phyloP scores from a whole-genome alignment of 2,888 invertebrate species.

The Pseudeuparius sepicola region DNA sequence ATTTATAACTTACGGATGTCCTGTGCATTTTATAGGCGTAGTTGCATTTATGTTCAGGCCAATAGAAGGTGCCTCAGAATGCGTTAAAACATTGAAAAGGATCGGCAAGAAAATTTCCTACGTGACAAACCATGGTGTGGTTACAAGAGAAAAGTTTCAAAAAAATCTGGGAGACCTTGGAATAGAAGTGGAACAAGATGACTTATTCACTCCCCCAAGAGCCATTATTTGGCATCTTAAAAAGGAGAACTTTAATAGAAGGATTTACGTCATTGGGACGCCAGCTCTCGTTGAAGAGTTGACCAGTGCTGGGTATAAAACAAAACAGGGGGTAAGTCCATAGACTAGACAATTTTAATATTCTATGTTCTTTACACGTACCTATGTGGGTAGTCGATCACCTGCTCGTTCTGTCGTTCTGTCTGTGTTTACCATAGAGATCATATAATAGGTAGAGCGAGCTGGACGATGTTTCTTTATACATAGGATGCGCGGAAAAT shows the following conservation, averaged over 20 bases:
- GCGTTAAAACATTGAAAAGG: slow-evolving; percentile 40
- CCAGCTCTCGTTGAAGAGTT: slow-evolving; percentile 36
- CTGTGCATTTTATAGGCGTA: slow-evolving; percentile 44
- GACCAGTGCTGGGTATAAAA: slow-evolving; percentile 37
- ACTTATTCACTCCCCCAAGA: slow-evolving; percentile 42
- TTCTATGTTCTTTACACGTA: no score
- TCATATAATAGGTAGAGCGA: no score
- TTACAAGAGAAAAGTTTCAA: slow-evolving; percentile 32
- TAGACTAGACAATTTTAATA: background rate
- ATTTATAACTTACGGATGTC: no score
- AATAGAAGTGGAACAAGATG: slow-evolving; percentile 30
- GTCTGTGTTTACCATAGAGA: no score
- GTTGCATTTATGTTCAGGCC: slow-evolving; percentile 37
- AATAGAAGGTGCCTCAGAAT: slow-evolving; percentile 40
- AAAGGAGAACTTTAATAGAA: slow-evolving; percentile 42
- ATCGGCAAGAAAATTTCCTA: slow-evolving; percentile 40
- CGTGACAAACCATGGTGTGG: slow-evolving; percentile 25
- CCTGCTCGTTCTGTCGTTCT: no score
- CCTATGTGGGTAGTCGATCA: no score
- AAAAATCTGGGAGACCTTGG: slow-evolving; percentile 19
- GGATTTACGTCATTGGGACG: slow-evolving; percentile 42
- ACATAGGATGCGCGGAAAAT: no score
- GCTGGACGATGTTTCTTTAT: no score
- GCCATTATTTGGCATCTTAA: slow-evolving; percentile 47
- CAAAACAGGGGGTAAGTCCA: background rate